Evolutionary conservation across 1,140 invertebrate species (phyloP).

Genomic region (Lasaia peninsularis): DNA sequence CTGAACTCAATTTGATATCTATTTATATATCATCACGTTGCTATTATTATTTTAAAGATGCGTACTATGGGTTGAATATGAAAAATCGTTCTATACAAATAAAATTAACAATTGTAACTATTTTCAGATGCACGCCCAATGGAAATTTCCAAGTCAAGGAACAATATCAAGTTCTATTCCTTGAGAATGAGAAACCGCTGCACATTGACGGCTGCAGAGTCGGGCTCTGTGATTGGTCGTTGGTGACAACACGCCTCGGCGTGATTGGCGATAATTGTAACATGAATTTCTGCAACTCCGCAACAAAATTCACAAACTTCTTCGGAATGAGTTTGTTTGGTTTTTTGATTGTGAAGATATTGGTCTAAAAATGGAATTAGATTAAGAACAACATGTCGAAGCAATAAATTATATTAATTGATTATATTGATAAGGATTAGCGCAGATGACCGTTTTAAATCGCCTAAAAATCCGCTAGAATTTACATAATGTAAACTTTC

Average conservation of each 20-base stretch:
- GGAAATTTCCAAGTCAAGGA: conserved; percentile 67
- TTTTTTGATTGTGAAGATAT: conserved; percentile 2
- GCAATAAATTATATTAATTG: too few relatives aligned
- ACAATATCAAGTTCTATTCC: conserved; percentile 79
- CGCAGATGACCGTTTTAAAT: too few relatives aligned
- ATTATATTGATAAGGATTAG: too few relatives aligned
- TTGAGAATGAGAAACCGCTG: conserved; percentile 80
- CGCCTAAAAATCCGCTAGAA: too few relatives aligned
- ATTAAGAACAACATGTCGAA: too few relatives aligned
- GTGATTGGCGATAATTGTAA: conserved; percentile 54
- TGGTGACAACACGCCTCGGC: conserved; percentile 51
- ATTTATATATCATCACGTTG: too few relatives aligned
- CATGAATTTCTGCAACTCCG: conserved; percentile 56
- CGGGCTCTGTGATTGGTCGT: conserved; percentile 80
- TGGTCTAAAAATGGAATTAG: not conserved
- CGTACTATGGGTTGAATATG: too few relatives aligned
- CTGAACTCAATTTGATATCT: too few relatives aligned
- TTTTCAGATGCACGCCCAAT: conserved; percentile 72
- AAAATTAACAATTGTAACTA: not conserved
- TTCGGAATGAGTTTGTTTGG: conserved; percentile 26
- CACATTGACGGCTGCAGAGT: conserved; percentile 79
- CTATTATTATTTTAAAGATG: too few relatives aligned
- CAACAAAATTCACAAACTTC: conserved; percentile 31
- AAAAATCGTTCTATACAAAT: too few relatives aligned
- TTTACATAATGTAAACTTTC: too few relatives aligned